Base-by-base conservation (phyloP, 2,113 vertebrate genomes). In the Parotia lawesii region DNA sequence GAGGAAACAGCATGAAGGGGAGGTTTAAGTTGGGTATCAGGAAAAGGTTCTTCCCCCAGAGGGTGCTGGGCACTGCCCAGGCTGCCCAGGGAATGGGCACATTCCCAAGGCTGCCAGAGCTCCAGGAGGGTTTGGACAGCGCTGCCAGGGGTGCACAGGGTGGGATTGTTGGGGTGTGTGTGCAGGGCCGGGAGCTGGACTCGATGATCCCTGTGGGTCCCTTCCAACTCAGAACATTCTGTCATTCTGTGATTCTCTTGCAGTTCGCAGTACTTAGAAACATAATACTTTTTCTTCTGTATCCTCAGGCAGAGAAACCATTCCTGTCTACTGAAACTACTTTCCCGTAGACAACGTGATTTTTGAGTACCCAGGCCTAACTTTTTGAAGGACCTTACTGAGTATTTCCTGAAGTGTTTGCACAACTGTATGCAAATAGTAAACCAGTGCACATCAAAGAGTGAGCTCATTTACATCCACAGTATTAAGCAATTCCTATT, bases 71-170 rank as follows among this genome's bases (percentile, higher is more conserved):
- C 57, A 23, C 27, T 80, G 51, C 6, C 12, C 35, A 37, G 51
- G 67, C 33, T 88, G 27, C 33, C 31, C 53, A 74, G 53, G 60
- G 28, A 56, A 57, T 45, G 67, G 50, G 1, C 37, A 50, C 6
- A 0, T 5, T 3, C 24, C 37, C 1, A 0, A 31, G 29, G 16
- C 31, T 85, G 21, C 17, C 72, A 61, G 38, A 86, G 54, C 19
- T 53, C 45, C 18, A 61, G 24, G 47, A 61, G 15, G 0, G 1
- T 17, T 78, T n/a, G 40, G 64, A 2, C 29, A 70, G 0, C 0
- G 1, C 73, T 40, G 0, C 2, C n/a, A 47, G n/a, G 38, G 29
- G 20, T 38, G 57, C 12, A 1, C 15, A 25, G 28, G n/a, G 5
- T 38, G 74, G 56, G n/a, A 3, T 47, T 47, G 10, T 2, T 78